phyloP scores from a whole-genome alignment of 2,888 invertebrate genomes.

The Salpingus planirostris region DNA sequence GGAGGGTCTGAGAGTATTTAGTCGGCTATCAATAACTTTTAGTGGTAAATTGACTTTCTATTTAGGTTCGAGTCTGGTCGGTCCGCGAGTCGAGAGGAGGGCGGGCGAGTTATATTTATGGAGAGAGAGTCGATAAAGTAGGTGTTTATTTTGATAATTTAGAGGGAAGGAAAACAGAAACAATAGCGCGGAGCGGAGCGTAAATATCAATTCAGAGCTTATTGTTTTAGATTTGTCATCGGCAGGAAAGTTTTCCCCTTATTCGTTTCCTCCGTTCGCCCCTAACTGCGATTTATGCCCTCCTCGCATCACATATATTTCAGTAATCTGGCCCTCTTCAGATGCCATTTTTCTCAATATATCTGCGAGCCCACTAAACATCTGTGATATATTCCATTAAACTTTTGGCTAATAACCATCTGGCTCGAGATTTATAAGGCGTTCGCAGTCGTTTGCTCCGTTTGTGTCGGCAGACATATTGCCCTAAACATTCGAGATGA shows the following conservation, averaged over 20 bases:
- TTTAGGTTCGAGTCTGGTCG: too few relatives aligned
- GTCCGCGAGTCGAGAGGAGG: too few relatives aligned
- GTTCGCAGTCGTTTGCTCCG: constrained; percentile 14
- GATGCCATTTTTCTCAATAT: constrained; percentile 42
- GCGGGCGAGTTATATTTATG: too few relatives aligned
- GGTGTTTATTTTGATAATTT: constrained; percentile 14
- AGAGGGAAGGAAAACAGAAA: constrained; percentile 9
- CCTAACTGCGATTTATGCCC: constrained; percentile 40
- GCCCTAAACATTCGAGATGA: constrained; percentile 11
- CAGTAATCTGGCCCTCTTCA: constrained; percentile 40
- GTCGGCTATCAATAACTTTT: too few relatives aligned
- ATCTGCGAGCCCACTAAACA: constrained; percentile 37
- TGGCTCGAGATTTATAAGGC: constrained; percentile 23
- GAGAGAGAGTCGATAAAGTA: background rate
- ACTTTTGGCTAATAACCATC: constrained; percentile 37
- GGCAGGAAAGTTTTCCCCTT: constrained; percentile 23
- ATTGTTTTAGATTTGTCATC: constrained; percentile 37
- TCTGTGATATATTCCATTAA: constrained; percentile 40
- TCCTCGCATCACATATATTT: constrained; percentile 40
- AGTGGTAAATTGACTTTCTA: too few relatives aligned
- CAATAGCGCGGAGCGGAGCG: constrained; percentile 15
- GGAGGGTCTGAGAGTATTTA: too few relatives aligned
- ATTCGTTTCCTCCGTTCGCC: constrained; percentile 23
- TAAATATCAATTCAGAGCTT: constrained; percentile 29
- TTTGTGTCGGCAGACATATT: constrained; percentile 15